Base-by-base conservation (phyloP, 1,140 invertebrate species). In the Drosophila arawakana region DNA sequence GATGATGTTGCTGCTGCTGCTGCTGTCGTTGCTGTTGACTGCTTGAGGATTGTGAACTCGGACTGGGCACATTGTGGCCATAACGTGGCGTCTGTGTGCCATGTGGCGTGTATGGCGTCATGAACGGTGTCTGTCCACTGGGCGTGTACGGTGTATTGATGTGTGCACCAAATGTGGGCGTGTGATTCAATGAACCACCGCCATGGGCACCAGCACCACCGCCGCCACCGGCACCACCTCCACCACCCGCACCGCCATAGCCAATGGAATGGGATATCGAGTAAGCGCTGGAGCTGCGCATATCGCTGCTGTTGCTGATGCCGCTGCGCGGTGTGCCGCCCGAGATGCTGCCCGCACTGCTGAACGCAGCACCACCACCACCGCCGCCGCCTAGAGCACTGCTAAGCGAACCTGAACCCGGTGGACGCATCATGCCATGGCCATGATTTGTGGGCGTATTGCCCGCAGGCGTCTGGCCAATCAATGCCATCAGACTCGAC, bases 61-160 rank as follows among this genome's bases (percentile, higher is more conserved):
- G 94, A 18, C 93, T 93, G 6, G 94, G 94, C 0, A 94, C 94
- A 50, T 93, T 94, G 49, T 95, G 94, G 1, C 94, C 94, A 70
- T 95, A 95, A 13, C 94, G 92, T 2, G 95, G 95, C 9, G 95
- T 95, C 71, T 95, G 93, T 7, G 94, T 93, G 37, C 94, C 93
- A 80, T 95, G 95, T 0, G 96, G 96, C 0, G 96, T 96, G 86
- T 97, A 97, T 0, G 97, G 97, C 0, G 97, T 98, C 95, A 98
- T 97, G 92, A 96, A 97, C 0, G 97, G 97, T 0, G 97, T 98
- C 91, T 97, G 97, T 0, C 97, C 97, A 59, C 96, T 97, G 0
- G 97, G 97, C 11, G 97, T 97, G 81, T 98, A 97, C 0, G 97
- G 97, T 11, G 94, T 95, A 80, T 94, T 94, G 13, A 94, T 93